Conservation (phyloP, 1,140 invertebrate genomes). For the Cyclargus thomasi region DNA sequence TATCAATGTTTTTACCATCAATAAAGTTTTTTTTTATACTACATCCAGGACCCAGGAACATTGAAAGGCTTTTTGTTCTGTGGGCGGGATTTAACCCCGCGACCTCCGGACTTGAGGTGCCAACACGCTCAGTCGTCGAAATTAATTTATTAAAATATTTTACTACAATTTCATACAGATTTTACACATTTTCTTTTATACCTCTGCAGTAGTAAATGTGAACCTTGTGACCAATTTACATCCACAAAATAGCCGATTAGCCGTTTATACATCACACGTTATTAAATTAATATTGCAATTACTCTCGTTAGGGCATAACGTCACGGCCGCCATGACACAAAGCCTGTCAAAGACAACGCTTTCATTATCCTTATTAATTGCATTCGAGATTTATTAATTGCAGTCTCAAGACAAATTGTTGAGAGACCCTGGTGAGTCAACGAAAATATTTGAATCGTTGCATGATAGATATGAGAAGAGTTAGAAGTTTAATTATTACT, state of each 20-base stretch:
- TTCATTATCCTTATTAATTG: constrained; percentile 9
- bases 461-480: too few species aligned
- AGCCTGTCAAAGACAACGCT: constrained; percentile 7
- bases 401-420: constrained; percentile 2
- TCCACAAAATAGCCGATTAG: background rate
- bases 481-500: too few species aligned
- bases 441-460: background rate
- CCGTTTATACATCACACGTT: background rate
- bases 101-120: too few species aligned
- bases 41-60: too few species aligned
- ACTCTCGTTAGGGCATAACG: background rate
- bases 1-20: too few species aligned
- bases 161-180: too few species aligned
- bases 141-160: too few species aligned
- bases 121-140: too few species aligned
- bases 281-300: constrained; percentile 10
- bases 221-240: background rate
- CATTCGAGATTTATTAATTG: constrained; percentile 1
- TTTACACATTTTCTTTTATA: too few species aligned
- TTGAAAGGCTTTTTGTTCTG: too few species aligned
- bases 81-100: too few species aligned
- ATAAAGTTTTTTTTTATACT: too few species aligned
- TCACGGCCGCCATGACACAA: background rate
- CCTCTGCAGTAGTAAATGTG: background rate
- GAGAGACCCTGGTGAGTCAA: background rate